phyloP scores from a whole-genome alignment of 2,113 vertebrate species.

The Tenebrosternarchus preto region DNA sequence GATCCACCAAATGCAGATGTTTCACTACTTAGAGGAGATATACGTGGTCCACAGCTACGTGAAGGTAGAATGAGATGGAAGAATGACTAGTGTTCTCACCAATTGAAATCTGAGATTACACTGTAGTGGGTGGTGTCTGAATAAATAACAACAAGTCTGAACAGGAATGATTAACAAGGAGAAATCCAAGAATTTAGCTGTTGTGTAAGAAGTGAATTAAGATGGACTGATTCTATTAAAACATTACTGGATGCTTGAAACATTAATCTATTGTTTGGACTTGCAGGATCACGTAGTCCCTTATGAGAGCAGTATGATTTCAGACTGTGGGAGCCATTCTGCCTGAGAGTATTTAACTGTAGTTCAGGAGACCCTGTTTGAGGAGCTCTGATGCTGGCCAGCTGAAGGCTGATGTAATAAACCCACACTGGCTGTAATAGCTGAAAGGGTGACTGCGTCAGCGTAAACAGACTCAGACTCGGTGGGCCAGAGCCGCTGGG shows the following conservation, averaged over 20 bases:
- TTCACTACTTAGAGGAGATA: not conserved
- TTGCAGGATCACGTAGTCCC: not conserved
- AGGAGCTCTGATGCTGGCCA: not conserved
- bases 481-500: not conserved
- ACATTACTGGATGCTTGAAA: not conserved
- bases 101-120: too few relatives aligned
- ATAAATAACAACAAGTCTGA: too few relatives aligned
- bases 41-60: not conserved
- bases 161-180: too few relatives aligned
- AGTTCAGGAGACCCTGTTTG: not conserved
- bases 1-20: not conserved
- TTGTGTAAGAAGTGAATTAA: too few relatives aligned
- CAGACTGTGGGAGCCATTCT: not conserved
- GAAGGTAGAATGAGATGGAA: too few relatives aligned
- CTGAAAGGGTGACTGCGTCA: not conserved
- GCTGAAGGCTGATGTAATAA: constrained; percentile 40
- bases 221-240: not conserved
- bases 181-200: too few relatives aligned
- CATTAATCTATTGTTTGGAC: not conserved
- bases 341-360: not conserved
- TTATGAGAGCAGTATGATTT: not conserved
- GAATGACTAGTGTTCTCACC: too few relatives aligned
- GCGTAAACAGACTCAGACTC: not conserved
- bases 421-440: constrained; percentile 9
- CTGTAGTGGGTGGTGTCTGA: too few relatives aligned